Base-by-base conservation (phyloP, 2,888 invertebrate species). In the Tribolium freemani region DNA sequence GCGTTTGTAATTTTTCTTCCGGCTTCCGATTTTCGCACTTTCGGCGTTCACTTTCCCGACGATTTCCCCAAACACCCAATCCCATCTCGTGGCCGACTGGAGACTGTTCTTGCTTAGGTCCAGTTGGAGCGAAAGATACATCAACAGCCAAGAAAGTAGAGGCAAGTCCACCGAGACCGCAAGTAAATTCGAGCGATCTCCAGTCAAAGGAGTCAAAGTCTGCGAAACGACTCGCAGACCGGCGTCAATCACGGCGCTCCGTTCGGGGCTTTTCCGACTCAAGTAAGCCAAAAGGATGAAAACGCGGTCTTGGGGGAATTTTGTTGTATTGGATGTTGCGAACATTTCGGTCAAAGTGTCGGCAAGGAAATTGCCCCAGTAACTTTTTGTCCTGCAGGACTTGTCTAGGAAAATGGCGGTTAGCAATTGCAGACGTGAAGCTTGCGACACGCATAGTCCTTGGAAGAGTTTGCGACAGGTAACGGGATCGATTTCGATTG, bases 301-400 rank as follows among this genome's bases (percentile, higher is more conserved):
- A 73, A 96, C 94, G 82, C 96, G 92, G 87, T 97, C 96, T 80
- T 96, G 93, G 9, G 96, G 94, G 76, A 94, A 94, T 57, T 94
- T 92, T 78, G 91, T 90, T 21, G 92, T 92, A 78, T 94, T 94
- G 51, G 93, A 91, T 0, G 93, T 92, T 0, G 93, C 92, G 84
- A 95, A 96, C 80, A 96, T 91, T 74, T 90, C 89, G 16, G 92
- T 91, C 69, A 97, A 90, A 21, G 93, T 94, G 81, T 93, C 93
- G 0, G 96, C 94, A n/a, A 97, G 88, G 82, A 95, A 96, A 77
- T 92, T 91, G 48, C 97, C 97, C 97, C 97, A 97, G 94, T 96
- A 97, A 9, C 69, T 57, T 4, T 77, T 70, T 11, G 75, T 75
- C 3, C 81, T 79, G 66, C 83, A 82, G 5, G 80, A 76, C 57